Conservation (phyloP, 2,888 invertebrate species). For the Gymnosoma rotundatum region DNA sequence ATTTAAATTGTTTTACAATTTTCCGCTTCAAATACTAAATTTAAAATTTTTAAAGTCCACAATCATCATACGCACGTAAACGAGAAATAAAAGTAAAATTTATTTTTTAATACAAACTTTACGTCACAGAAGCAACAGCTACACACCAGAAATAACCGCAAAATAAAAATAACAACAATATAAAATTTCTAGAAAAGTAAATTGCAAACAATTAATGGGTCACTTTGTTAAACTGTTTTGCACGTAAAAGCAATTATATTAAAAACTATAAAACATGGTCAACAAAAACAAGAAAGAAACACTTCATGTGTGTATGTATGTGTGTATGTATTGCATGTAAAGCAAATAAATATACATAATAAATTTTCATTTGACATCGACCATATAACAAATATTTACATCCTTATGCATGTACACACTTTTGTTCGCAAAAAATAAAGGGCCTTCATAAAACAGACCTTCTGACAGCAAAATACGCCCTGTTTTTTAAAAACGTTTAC, state of each 20-base stretch:
- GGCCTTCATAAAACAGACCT: too few relatives aligned
- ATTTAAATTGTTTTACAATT: too few relatives aligned
- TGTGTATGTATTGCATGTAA: not conserved
- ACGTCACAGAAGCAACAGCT: not conserved
- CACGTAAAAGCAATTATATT: constrained; percentile 39
- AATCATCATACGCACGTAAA: not conserved
- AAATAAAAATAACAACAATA: not conserved
- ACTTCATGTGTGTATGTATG: not conserved
- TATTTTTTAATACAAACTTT: not conserved
- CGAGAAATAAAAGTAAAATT: not conserved
- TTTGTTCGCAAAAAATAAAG: too few relatives aligned
- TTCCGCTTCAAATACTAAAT: too few relatives aligned
- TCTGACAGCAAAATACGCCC: too few relatives aligned
- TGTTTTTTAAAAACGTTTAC: too few relatives aligned
- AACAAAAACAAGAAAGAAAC: not conserved
- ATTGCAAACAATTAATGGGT: constrained; percentile 45
- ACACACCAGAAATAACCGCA: not conserved
- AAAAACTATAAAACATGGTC: constrained; percentile 41
- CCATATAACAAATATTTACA: not conserved
- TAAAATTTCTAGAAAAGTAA: constrained; percentile 22
- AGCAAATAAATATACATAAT: not conserved
- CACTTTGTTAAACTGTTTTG: constrained; percentile 41
- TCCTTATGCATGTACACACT: too few relatives aligned
- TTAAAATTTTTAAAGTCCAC: too few relatives aligned
- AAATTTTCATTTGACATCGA: constrained; percentile 32